phyloP scores from a whole-genome alignment of 1,140 invertebrate species.

The Spodoptera litura region DNA sequence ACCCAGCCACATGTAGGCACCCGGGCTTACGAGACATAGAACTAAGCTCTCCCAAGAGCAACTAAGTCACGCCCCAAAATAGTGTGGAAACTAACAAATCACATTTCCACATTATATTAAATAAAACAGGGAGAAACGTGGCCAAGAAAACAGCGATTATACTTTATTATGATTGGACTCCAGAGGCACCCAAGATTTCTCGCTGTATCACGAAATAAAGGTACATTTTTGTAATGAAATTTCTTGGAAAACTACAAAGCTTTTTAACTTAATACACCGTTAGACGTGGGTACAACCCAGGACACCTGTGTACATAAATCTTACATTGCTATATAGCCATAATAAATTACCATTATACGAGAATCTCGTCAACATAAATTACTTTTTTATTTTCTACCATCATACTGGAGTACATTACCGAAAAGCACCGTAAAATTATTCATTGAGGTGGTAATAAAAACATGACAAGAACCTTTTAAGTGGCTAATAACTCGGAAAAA shows the following conservation, averaged over 20 bases:
- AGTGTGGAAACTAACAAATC: constrained; percentile 47
- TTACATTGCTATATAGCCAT: no score
- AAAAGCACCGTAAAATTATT: background rate
- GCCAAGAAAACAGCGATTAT: constrained; percentile 18
- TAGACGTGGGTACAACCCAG: no score
- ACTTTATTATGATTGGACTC: background rate
- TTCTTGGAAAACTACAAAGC: no score
- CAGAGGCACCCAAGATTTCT: background rate
- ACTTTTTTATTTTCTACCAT: background rate
- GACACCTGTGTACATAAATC: no score
- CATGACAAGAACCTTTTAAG: background rate
- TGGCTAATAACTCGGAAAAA: background rate
- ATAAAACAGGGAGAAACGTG: constrained; percentile 29
- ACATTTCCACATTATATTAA: constrained; percentile 46
- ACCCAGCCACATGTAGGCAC: background rate
- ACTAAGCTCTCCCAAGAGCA: constrained; percentile 30
- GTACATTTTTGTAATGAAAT: background rate
- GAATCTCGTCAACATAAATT: background rate
- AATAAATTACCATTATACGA: no score
- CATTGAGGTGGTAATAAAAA: background rate
- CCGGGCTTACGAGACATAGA: background rate
- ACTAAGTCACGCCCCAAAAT: constrained; percentile 43
- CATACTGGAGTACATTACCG: background rate
- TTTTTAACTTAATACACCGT: no score
- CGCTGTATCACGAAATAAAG: background rate